A percentile compares a stretch with the other conserved stretches of the same genome.
These are phyloP conservation scores for Phrynosoma platyrhinos DNA, from an alignment of 2,113 vertebrate species.

Conservation along the genomic window DNA sequence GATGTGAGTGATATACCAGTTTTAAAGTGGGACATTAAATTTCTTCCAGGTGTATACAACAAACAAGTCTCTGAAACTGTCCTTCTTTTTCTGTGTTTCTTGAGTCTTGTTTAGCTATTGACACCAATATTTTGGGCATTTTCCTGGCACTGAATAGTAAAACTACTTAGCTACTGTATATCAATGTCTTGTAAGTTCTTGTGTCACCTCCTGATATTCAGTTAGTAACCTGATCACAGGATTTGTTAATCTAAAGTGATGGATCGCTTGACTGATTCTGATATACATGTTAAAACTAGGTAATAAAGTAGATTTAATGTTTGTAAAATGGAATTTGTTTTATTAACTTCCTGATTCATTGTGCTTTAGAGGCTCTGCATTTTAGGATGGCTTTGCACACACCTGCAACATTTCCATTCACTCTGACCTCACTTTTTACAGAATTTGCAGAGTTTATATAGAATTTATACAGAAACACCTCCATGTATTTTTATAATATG, in stretches of 20 bases:
- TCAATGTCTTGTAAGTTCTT: neutral
- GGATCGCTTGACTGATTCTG: neutral
- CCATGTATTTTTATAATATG: too few species aligned
- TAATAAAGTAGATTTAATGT: neutral
- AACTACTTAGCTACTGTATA: neutral
- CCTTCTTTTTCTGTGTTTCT: neutral
- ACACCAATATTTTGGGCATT: neutral
- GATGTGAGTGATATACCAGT: conserved; percentile 6
- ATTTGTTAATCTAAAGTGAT: neutral
- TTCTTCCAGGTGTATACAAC: neutral
- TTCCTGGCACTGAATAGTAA: neutral
- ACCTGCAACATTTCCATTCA: neutral
- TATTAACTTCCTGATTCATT: neutral
- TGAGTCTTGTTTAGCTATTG: accelerated
- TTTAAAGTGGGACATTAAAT: conserved; percentile 37
- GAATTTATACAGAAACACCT: too few species aligned
- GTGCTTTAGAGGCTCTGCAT: neutral
- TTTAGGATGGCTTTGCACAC: neutral
- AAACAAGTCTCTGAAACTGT: neutral
- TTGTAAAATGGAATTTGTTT: neutral
- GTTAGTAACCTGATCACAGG: neutral
- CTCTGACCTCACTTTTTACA: too few species aligned
- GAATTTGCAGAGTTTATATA: too few species aligned
- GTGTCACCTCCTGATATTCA: neutral
- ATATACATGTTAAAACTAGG: neutral